Percentiles rank a stretch among this genome's conserved stretches.
phyloP scores from a whole-genome alignment of 2,113 vertebrate species.

The Otus sunia region DNA sequence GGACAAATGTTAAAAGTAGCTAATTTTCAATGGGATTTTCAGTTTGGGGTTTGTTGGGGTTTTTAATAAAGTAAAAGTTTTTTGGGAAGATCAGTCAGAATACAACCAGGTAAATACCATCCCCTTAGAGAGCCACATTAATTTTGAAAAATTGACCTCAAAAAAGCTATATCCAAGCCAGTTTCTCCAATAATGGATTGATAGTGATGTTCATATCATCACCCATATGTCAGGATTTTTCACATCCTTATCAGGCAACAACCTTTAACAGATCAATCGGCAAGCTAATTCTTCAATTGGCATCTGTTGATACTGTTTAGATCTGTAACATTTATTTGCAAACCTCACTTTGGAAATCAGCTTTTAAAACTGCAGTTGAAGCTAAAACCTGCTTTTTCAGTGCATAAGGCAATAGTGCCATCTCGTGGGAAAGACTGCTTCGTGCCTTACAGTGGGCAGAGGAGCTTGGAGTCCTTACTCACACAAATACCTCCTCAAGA shows the following conservation, averaged over 20 bases:
- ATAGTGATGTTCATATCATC: background rate
- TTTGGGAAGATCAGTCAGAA: background rate
- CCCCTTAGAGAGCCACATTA: background rate
- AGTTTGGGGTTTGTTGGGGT: background rate
- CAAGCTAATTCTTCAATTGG: background rate
- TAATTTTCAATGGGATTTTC: background rate
- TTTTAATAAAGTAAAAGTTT: background rate
- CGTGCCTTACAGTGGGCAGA: rapidly evolving
- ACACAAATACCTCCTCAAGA: background rate
- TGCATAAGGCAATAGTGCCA: conserved; percentile 70
- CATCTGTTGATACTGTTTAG: background rate
- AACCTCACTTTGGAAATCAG: background rate
- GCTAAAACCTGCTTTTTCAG: background rate
- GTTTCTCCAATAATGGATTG: background rate
- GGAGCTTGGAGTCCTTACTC: background rate
- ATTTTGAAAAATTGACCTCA: background rate
- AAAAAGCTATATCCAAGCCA: background rate
- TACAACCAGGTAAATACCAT: background rate
- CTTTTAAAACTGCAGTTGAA: background rate
- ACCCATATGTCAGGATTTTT: background rate
- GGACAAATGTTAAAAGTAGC: background rate
- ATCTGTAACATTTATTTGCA: background rate
- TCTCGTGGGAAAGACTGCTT: conserved; percentile 38
- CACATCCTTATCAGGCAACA: background rate
- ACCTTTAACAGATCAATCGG: background rate